These are phyloP conservation scores for Elaphurus davidianus DNA, from an alignment of 2,113 vertebrate species.

Conservation along the genomic window DNA sequence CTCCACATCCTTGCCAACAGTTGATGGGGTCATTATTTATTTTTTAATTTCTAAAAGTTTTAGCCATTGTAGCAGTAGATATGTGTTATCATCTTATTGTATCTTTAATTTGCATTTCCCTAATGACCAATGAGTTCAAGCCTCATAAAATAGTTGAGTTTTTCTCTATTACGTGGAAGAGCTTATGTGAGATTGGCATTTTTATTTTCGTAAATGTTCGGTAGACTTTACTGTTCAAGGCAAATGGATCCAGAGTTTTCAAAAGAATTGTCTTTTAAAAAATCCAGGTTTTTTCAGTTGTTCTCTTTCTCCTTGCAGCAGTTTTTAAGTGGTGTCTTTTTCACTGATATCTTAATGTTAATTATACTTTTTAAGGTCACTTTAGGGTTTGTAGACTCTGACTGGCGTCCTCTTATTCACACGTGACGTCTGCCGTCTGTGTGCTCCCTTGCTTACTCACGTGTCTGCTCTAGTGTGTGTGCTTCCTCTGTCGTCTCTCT, in stretches of 20 bases:
- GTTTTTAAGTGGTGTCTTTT: background rate
- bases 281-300: background rate
- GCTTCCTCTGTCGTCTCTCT: background rate
- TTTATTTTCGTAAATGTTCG: background rate
- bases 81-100: background rate
- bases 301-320: background rate
- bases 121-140: background rate
- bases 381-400: background rate
- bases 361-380: background rate
- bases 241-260: background rate
- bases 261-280: background rate
- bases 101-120: background rate
- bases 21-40: background rate
- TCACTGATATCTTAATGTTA: background rate
- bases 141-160: background rate
- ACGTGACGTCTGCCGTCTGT: background rate
- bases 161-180: background rate
- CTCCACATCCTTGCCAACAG: background rate
- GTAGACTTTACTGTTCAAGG: background rate
- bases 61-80: background rate
- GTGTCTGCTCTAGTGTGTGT: fast-evolving
- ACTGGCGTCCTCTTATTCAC: background rate
- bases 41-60: background rate
- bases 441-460: background rate
- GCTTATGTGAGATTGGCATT: background rate